phyloP scores from a whole-genome alignment of 2,888 invertebrate genomes.

The Chironomus riparius region DNA sequence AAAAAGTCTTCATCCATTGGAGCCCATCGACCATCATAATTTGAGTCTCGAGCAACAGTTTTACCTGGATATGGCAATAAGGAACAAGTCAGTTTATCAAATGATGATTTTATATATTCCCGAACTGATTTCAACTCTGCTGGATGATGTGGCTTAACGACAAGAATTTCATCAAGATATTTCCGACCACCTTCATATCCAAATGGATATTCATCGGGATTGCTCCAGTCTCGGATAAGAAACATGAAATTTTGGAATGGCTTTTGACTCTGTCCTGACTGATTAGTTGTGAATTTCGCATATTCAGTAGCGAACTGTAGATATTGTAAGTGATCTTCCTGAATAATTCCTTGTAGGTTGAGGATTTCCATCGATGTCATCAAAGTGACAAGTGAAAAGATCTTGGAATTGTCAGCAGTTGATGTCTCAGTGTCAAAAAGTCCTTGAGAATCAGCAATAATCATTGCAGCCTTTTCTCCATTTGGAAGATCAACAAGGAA shows the following conservation, averaged over 20 bases:
- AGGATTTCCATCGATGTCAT: slow-evolving; percentile 25
- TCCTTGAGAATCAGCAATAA: slow-evolving; percentile 27
- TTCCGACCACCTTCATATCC: slow-evolving; percentile 21
- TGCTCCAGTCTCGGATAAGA: slow-evolving; percentile 26
- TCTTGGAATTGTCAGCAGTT: slow-evolving; percentile 23
- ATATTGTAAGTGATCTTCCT: slow-evolving; percentile 27
- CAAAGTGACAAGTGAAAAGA: slow-evolving; percentile 26
- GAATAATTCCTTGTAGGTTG: slow-evolving; percentile 20
- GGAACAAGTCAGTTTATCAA: slow-evolving; percentile 19
- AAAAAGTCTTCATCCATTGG: slow-evolving; percentile 26
- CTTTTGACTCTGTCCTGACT: neutral
- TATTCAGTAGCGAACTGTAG: slow-evolving; percentile 23
- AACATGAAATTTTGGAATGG: slow-evolving; percentile 28
- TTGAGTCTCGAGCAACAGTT: neutral
- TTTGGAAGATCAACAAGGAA: slow-evolving; percentile 13
- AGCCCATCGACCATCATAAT: slow-evolving; percentile 21
- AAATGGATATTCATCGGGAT: slow-evolving; percentile 19
- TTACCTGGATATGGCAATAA: slow-evolving; percentile 27
- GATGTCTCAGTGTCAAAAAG: slow-evolving; percentile 25
- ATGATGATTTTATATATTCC: slow-evolving; percentile 18
- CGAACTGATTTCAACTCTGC: slow-evolving; percentile 23
- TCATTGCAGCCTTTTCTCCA: slow-evolving; percentile 25
- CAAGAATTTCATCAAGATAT: neutral
- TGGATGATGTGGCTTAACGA: slow-evolving; percentile 8
- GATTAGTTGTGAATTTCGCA: slow-evolving; percentile 5